Evolutionary conservation across 30 jellyfish, hydroid and myxozoan genomes (phyloP), one percentile per base, ranked within the genome.

Genomic region (Pseudorhiza aurosa): DNA sequence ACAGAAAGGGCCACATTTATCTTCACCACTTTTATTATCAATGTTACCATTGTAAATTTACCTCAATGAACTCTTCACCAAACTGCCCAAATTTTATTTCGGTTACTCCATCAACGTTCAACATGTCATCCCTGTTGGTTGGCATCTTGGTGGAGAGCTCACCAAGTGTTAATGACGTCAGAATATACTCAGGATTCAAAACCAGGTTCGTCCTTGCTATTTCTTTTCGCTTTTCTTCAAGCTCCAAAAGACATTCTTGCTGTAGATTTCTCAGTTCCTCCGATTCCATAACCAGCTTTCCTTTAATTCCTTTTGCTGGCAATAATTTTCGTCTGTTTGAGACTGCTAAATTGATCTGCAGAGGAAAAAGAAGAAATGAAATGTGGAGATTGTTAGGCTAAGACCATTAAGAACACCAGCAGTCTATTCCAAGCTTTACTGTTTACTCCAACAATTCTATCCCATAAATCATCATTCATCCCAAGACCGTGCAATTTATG

Each of bases 61-160:
- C 98, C 68, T 65, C 68, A 0, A 91, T 69, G 65, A 85, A 82
- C 15, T 91, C 95, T 8, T 81, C 95, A 8, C 98, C 98, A 83
- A 87, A 91, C 89, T 85, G 88, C n/a, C 79, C 64, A 56, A 22
- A 82, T 86, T 93, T 85, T 24, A 27, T 26, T 29, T 46, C 89
- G 4, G 97, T 94, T 1, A 94, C 90, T 4, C 99, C 99, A 45
- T 89, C 95, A 33, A 82, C 50, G 21, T 82, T 64, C 77, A 81
- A 50, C 96, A 94, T 82, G 29, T 94, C 99, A 8, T 57, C 88
- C 10, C 47, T 65, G 42, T 68, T 50, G 14, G 86, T 65, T n/a
- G 99, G 99, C 87, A 87, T 63, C 58, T 55, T 63, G 6, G 28
- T 47, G 1, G 96, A 69, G 24, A 94, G 40, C 39, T 65, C 69